Percentiles rank a stretch among this genome's conserved stretches.
Evolutionary conservation across 2,797 vertebrate species (phyloP).

Genomic region (Neosilurus hyrtlii): DNA sequence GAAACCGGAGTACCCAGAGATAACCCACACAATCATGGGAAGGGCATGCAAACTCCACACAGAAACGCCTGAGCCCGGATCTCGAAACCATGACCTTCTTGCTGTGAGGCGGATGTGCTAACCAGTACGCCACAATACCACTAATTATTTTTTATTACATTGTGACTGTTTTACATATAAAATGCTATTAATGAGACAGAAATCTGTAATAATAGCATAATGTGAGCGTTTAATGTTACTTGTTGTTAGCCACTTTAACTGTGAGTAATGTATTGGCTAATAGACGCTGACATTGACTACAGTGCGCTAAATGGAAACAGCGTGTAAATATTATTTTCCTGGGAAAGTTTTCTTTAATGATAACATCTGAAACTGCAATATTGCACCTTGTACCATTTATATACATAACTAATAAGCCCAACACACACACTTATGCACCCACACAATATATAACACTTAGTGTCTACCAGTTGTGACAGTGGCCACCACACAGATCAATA

Average conservation of each 20-base stretch:
- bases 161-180: not conserved
- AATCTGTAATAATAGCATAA: not conserved
- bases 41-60: too few species aligned
- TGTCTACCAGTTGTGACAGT: conserved; percentile 22
- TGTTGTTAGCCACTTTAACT: not conserved
- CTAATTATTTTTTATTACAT: not conserved
- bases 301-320: not conserved
- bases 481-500: conserved; percentile 65
- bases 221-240: too few species aligned
- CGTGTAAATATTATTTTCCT: not conserved
- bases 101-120: too few species aligned
- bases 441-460: conserved; percentile 15
- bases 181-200: not conserved
- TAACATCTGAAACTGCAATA: not conserved
- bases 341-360: not conserved
- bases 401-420: not conserved
- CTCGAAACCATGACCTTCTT: too few species aligned
- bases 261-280: not conserved
- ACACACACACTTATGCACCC: conserved; percentile 25
- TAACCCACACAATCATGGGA: too few species aligned
- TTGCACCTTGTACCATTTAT: not conserved
- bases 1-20: too few species aligned
- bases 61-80: too few species aligned
- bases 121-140: too few species aligned
- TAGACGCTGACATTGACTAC: not conserved